These are phyloP conservation scores for Zosterops lateralis DNA, from an alignment of 2,113 vertebrate species.

Conservation along the genomic window DNA sequence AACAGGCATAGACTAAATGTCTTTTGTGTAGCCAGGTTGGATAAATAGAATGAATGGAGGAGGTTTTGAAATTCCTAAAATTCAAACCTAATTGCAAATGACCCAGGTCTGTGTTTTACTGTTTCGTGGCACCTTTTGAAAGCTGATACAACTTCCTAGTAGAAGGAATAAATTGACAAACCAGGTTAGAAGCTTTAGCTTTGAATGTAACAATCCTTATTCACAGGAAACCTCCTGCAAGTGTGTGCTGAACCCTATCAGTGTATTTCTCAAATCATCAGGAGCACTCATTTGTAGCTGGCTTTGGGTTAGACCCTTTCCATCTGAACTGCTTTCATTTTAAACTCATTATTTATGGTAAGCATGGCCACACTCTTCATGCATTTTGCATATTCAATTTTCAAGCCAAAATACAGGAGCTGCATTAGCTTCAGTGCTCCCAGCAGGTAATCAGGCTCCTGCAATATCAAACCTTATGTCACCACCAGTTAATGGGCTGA, in stretches of 20 bases:
- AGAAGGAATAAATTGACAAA: not conserved
- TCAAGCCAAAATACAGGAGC: constrained; percentile 13
- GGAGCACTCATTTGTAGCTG: not conserved
- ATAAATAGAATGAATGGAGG: not conserved
- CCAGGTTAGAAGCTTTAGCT: not conserved
- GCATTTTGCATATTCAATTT: constrained; percentile 48
- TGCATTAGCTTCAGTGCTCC: constrained; percentile 1
- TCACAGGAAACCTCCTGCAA: constrained; percentile 21
- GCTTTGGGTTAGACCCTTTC: not conserved
- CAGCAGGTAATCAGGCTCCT: constrained; percentile 37
- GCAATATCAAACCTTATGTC: constrained; percentile 31
- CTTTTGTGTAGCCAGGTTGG: not conserved
- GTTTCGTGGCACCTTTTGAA: not conserved
- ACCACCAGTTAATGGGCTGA: constrained; percentile 19
- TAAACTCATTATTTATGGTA: constrained; percentile 44
- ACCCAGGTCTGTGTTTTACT: not conserved
- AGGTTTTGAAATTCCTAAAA: not conserved
- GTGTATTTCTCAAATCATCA: constrained; percentile 48
- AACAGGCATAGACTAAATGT: not conserved
- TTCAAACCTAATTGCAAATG: not conserved
- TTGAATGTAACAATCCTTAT: not conserved
- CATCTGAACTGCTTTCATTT: not conserved
- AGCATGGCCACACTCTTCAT: not conserved
- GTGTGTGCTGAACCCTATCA: not conserved
- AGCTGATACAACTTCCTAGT: not conserved